phyloP scores from a whole-genome alignment of 2,797 vertebrate species.

The Tenualosa thibaudeaui region DNA sequence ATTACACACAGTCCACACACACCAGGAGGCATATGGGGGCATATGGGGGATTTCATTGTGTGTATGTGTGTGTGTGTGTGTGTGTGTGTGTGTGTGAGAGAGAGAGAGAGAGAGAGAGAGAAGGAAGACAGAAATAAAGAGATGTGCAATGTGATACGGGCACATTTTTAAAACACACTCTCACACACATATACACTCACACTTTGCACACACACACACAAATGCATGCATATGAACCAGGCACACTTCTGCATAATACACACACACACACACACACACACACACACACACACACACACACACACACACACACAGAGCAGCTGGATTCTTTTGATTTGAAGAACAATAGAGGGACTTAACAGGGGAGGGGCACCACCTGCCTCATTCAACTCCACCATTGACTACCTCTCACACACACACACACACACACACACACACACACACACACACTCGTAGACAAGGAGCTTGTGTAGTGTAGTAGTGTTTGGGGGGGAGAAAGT shows the following conservation, averaged over 20 bases:
- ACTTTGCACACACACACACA: background rate
- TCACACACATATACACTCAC: background rate
- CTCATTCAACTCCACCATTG: background rate
- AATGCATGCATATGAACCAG: background rate
- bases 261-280: constrained; percentile 22
- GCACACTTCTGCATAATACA: background rate
- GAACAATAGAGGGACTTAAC: background rate
- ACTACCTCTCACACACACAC: too few species aligned
- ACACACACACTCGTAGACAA: background rate
- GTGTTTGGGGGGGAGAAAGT: background rate
- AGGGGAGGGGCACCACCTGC: background rate
- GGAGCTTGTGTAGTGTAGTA: too few species aligned
- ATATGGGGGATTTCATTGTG: too few species aligned
- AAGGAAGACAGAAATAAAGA: too few species aligned
- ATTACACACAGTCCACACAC: too few species aligned
- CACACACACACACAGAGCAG: background rate
- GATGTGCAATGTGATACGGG: background rate
- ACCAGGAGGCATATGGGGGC: too few species aligned
- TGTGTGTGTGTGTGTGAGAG: too few species aligned
- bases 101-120: too few species aligned
- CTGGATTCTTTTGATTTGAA: background rate
- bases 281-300: constrained; percentile 2
- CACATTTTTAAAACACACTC: background rate
- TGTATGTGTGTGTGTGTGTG: too few species aligned
- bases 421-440: background rate